Evolutionary conservation across 1,140 invertebrate species (phyloP).

Genomic region (Tetragnatha versicolor): DNA sequence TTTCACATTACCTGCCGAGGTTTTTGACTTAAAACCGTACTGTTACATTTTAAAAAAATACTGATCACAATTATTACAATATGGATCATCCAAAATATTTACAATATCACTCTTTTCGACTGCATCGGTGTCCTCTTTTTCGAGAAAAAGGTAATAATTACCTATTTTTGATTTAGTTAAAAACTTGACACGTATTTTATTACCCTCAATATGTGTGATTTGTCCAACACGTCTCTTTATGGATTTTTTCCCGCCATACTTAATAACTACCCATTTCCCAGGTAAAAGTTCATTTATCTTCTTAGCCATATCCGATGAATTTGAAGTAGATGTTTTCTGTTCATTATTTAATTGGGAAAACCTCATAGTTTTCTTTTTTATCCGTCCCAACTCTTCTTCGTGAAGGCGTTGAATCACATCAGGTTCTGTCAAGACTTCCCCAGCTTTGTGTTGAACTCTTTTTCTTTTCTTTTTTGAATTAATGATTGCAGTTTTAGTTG

Average conservation of each 20-base stretch:
- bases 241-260: background rate
- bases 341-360: too few species aligned
- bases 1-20: background rate
- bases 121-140: background rate
- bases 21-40: background rate
- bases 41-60: background rate
- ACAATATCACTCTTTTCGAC: background rate
- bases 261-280: background rate
- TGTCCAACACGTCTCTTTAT: background rate
- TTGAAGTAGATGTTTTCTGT: too few species aligned
- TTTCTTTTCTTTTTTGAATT: background rate
- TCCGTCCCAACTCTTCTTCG: background rate
- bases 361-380: conserved; percentile 20
- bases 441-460: background rate
- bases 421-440: background rate
- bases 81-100: background rate
- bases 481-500: background rate
- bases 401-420: conserved; percentile 2
- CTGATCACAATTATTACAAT: background rate
- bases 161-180: background rate
- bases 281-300: background rate
- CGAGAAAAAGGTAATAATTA: background rate
- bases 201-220: background rate
- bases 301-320: too few species aligned
- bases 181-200: background rate